Percentiles rank a stretch among this genome's conserved stretches.
Conservation (phyloP, 2,797 vertebrate genomes). For the Gallinago stenura region DNA sequence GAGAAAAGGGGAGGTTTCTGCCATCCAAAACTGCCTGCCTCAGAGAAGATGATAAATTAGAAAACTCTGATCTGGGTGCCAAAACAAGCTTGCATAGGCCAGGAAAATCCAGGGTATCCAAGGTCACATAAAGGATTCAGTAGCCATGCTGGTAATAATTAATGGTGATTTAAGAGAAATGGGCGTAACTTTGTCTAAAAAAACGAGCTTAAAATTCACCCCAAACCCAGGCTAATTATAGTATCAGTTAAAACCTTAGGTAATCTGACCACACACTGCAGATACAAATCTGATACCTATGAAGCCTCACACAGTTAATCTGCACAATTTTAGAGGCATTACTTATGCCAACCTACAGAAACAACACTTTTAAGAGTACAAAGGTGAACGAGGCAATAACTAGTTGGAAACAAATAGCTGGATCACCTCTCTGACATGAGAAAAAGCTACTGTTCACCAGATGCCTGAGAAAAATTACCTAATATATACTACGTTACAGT, state of each 20-base stretch:
- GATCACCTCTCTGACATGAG: neutral
- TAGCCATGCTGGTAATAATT: neutral
- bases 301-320: neutral
- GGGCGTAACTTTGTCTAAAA: neutral
- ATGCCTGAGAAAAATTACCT: constrained; percentile 13
- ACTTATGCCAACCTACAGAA: neutral
- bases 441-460: constrained; percentile 14
- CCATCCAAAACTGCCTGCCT: neutral
- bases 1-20: neutral
- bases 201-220: neutral
- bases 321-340: neutral
- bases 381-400: neutral
- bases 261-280: neutral
- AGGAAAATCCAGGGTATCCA: neutral
- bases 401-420: neutral
- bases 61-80: neutral
- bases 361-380: neutral
- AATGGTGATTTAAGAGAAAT: constrained; percentile 2
- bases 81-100: neutral
- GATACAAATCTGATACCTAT: constrained; percentile 15
- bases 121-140: neutral
- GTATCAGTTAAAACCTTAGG: neutral
- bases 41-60: neutral
- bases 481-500: neutral
- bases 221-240: constrained; percentile 35